Base-by-base conservation (phyloP, 2,113 vertebrate genomes). In the Todiramphus chloris region DNA sequence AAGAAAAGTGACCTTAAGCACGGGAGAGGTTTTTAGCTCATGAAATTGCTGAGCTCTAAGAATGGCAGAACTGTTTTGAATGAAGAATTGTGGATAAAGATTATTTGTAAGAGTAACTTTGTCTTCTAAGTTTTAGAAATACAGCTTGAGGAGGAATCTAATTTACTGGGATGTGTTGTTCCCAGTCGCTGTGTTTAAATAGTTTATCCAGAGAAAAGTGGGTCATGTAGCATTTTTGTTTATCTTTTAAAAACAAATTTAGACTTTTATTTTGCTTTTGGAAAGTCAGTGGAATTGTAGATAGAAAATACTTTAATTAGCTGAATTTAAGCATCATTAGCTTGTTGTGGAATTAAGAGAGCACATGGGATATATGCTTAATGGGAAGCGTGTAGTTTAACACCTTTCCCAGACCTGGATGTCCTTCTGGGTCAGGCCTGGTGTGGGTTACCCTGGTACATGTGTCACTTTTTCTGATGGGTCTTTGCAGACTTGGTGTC, bases 181-280 rank as follows among this genome's bases (percentile, higher is more conserved):
- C 41, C 18, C 48, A 72, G 13, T 78, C 4, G 0, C 41, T 73
- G 63, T 67, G 48, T 62, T 82, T 44, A 74, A 77, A 51, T 75
- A 48, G 41, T 67, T 90, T 46, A 20, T 41, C 27, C 33, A 13
- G 5, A 58, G 69, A 39, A 58, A 89, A 78, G 58, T n/a, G 53
- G 35, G 27, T 87, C 41, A 9, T 10, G 23, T n/a, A 55, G 33
- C 13, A 33, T 1, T 3, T 0, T 24, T 27, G 3, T 0, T 24
- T 28, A 20, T 46, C 46, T 74, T 69, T 56, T 33, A 8, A 2
- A 55, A 70, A 21, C 16, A 35, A 53, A 59, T 25, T n/a, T 44
- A 37, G 7, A 16, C 2, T 75, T 37, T 43, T 63, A 58, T 62
- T 39, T 89, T 20, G 2, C 78, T 80, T 55, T 15, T 75, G 51